Evolutionary conservation across 2,113 vertebrate genomes (phyloP).

Genomic region (Rutilus rutilus): DNA sequence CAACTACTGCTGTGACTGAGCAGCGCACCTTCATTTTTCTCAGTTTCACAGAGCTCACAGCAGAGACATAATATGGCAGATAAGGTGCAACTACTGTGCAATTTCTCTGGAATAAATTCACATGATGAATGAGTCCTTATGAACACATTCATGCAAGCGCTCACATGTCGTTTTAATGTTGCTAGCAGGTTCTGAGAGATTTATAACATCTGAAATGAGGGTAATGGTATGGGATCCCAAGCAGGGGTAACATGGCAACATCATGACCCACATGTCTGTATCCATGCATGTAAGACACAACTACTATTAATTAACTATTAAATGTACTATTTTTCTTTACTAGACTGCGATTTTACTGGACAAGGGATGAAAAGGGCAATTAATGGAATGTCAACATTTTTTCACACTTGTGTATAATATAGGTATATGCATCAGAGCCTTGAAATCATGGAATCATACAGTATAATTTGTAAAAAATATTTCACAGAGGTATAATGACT

Average conservation of each 20-base stretch:
- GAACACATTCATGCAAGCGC: background rate
- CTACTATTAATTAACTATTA: background rate
- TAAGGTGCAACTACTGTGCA: background rate
- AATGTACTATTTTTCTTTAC: background rate
- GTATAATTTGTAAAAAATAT: no score
- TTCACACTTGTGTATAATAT: background rate
- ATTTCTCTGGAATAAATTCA: background rate
- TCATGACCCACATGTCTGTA: background rate
- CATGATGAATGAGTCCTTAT: constrained; percentile 1
- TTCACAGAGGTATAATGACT: background rate
- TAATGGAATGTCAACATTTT: background rate
- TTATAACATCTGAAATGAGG: background rate
- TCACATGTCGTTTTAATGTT: background rate
- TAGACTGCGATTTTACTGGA: background rate
- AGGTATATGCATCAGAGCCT: background rate
- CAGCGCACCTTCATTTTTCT: background rate
- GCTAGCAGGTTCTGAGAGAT: constrained; percentile 19
- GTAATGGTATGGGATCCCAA: background rate
- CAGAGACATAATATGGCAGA: background rate
- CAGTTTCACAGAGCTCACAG: background rate
- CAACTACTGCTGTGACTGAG: background rate
- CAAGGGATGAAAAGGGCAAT: background rate
- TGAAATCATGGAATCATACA: background rate
- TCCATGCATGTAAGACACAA: background rate
- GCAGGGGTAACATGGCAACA: background rate